Conservation (phyloP, 2,113 vertebrate genomes). For the Cyanistes caeruleus region DNA sequence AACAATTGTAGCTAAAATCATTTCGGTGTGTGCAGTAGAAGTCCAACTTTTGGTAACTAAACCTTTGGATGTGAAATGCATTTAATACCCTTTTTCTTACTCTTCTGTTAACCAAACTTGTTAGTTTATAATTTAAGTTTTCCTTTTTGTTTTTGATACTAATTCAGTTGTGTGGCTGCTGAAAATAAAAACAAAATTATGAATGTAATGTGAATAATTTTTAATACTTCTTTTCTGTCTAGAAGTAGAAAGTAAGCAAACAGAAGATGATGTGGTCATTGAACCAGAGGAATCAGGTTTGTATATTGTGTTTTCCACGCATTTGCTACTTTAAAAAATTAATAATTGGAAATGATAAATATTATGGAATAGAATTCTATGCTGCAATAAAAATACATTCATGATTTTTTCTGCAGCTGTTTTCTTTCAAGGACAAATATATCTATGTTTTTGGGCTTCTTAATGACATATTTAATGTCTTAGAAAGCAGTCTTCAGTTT, state of each 20-base stretch:
- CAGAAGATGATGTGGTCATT: neutral
- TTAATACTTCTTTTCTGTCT: neutral
- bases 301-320: neutral
- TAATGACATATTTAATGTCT: neutral
- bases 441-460: neutral
- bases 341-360: neutral
- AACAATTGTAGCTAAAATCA: neutral
- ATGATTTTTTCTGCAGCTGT: neutral
- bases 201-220: neutral
- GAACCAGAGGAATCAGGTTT: slow-evolving; percentile 55
- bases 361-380: neutral
- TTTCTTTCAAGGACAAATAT: neutral
- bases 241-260: slow-evolving; percentile 4
- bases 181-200: neutral
- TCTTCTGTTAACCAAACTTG: neutral
- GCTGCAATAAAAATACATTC: neutral
- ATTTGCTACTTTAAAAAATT: neutral
- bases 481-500: neutral
- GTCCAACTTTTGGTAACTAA: neutral
- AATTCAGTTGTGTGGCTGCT: neutral
- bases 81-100: neutral
- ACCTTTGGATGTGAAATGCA: neutral
- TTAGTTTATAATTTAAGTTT: neutral
- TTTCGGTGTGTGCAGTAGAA: neutral
- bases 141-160: neutral